Evolutionary conservation across 2,888 invertebrate genomes (phyloP), one percentile per base, ranked within the genome.

Genomic region (Chironomus riparius): DNA sequence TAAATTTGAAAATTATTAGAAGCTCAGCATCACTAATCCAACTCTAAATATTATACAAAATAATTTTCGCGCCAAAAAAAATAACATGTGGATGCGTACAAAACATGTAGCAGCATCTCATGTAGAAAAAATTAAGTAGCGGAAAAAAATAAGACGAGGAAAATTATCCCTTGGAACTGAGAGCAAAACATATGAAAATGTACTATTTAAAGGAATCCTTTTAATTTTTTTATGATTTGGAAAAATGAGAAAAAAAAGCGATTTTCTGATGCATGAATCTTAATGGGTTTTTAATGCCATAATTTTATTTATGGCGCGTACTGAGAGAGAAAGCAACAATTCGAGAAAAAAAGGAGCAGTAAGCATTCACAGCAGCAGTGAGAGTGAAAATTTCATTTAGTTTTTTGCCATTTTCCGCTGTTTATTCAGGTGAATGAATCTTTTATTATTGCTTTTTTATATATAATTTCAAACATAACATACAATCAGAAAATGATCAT

Each of bases 151-250:
- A 38, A 38, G 38, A 38, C 10, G 38, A 28, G 38, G 38, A 38
- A 38, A 38, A 38, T 38, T 38, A 38, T 38, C 38, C 38, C 38
- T 38, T 38, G 38, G 38, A 56, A 56, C 65, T 24, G 38, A 38
- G 65, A 38, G 65, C 65, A 65, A 65, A 38, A 65, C 65, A 65
- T 65, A 65, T 65, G 65, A 71, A 71, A 71, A 38, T 38, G 15
- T 15, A 22, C 71, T 68, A 71, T 50, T 71, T 71, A 38, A 71
- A 73, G 68, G 21, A 75, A 69, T 69, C 61, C 75, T 69, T 75
- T 69, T 69, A 76, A 69, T 76, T 76, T 76, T 68, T 76, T 76
- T 76, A 76, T 76, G 76, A 76, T 69, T 76, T 69, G 76, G 76
- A 76, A 76, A 76, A 76, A 76, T 48, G 61, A 22, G 47, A 76